These are phyloP conservation scores for Plutella xylostella DNA, from an alignment of 2,888 invertebrate genomes.

Conservation along the genomic window DNA sequence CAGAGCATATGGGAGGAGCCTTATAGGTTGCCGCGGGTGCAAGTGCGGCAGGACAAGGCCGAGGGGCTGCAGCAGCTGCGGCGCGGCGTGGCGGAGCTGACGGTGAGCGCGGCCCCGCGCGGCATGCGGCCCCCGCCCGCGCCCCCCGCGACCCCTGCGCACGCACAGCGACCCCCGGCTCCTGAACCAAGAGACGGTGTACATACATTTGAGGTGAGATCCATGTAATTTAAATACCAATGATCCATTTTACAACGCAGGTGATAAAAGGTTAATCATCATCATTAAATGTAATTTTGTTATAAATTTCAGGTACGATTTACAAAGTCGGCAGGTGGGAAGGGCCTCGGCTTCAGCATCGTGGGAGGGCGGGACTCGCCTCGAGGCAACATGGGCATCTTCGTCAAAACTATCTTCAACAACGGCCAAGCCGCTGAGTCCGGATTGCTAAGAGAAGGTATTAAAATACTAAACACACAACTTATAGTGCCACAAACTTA, in stretches of 20 bases:
- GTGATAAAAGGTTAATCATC: not conserved
- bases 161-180: slow-evolving; percentile 42
- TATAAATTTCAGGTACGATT: slow-evolving; percentile 69
- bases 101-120: slow-evolving; percentile 54
- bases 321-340: slow-evolving; percentile 84
- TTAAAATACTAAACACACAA: too few relatives aligned
- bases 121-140: slow-evolving; percentile 49
- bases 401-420: slow-evolving; percentile 87
- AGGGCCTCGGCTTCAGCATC: slow-evolving; percentile 90
- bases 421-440: slow-evolving; percentile 88
- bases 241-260: not conserved
- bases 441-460: slow-evolving; percentile 86
- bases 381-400: slow-evolving; percentile 88
- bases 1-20: slow-evolving; percentile 59
- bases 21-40: slow-evolving; percentile 54
- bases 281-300: not conserved
- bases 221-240: not conserved
- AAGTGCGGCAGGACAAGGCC: slow-evolving; percentile 39
- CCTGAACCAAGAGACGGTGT: slow-evolving; percentile 53
- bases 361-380: slow-evolving; percentile 90
- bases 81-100: slow-evolving; percentile 51
- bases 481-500: too few relatives aligned
- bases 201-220: slow-evolving; percentile 49
- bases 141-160: slow-evolving; percentile 30
- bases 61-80: slow-evolving; percentile 52